Conservation (phyloP, 2,797 vertebrate species). For the Stomatorhinus walkeri region DNA sequence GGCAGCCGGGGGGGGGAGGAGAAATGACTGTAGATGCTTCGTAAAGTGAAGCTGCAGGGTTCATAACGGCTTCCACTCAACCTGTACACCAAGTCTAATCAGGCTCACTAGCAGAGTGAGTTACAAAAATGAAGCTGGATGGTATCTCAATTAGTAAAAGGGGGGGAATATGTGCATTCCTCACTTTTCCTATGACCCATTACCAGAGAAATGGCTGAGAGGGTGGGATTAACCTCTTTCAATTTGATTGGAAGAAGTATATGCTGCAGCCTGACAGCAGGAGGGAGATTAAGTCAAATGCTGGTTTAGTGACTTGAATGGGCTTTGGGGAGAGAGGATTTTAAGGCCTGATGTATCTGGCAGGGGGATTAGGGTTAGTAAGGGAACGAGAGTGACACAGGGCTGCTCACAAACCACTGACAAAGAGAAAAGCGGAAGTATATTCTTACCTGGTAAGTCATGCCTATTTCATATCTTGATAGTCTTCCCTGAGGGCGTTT, state of each 20-base stretch:
- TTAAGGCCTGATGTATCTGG: conserved; percentile 33
- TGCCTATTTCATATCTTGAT: background rate
- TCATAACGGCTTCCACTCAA: background rate
- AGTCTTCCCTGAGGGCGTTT: background rate
- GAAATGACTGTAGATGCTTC: background rate
- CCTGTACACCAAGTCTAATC: background rate
- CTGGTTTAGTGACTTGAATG: conserved; percentile 27
- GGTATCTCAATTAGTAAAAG: background rate
- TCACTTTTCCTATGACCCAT: background rate
- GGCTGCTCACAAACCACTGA: conserved; percentile 27
- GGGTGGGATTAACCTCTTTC: background rate
- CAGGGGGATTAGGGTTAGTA: conserved; percentile 48
- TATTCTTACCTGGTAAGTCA: conserved; percentile 40
- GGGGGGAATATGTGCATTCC: background rate
- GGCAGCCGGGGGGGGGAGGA: background rate
- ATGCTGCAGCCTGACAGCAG: background rate
- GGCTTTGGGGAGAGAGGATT: conserved; percentile 20
- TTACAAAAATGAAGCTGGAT: background rate
- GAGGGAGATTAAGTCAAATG: conserved; percentile 25
- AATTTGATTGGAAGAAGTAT: background rate
- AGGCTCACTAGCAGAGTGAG: background rate
- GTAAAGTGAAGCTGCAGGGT: background rate
- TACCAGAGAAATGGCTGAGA: background rate
- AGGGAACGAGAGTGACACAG: conserved; percentile 22
- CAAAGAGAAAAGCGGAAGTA: conserved; percentile 25